Evolutionary conservation across 2,797 vertebrate genomes (phyloP).

Genomic region (Cyprinella venusta): DNA sequence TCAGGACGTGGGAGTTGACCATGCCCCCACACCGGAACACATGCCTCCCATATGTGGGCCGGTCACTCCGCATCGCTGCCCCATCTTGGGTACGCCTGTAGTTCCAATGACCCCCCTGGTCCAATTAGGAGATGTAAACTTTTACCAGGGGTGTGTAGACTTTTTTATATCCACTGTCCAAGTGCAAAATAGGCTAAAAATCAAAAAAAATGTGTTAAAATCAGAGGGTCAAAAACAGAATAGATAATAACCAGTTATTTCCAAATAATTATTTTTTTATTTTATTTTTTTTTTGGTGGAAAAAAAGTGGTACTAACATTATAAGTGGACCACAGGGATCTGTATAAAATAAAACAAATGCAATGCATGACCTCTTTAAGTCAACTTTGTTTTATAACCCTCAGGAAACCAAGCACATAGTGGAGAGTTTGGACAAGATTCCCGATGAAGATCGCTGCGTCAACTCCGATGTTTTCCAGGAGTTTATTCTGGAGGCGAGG

Average conservation of each 20-base stretch:
- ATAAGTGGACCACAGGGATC: background rate
- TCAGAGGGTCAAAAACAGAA: background rate
- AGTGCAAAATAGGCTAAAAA: background rate
- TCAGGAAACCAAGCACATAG: constrained; percentile 91
- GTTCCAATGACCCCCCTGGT: too few species aligned
- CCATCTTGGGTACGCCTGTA: too few species aligned
- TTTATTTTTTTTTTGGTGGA: background rate
- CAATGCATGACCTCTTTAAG: background rate
- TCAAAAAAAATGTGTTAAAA: background rate
- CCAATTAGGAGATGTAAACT: too few species aligned
- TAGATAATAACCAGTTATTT: background rate
- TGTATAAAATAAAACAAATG: background rate
- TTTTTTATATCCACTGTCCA: background rate
- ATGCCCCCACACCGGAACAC: too few species aligned
- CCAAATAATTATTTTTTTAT: background rate
- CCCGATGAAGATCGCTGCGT: constrained; percentile 80
- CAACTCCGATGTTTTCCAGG: constrained; percentile 83
- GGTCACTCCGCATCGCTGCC: too few species aligned
- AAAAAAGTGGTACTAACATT: background rate
- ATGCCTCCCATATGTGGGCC: too few species aligned
- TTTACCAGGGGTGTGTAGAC: background rate
- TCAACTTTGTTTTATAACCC: constrained; percentile 55
- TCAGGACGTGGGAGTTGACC: too few species aligned
- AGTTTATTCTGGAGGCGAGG: constrained; percentile 90
- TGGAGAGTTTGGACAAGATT: constrained; percentile 77